These are phyloP conservation scores for Naja naja DNA, from an alignment of 2,113 vertebrate genomes.

Conservation along the genomic window DNA sequence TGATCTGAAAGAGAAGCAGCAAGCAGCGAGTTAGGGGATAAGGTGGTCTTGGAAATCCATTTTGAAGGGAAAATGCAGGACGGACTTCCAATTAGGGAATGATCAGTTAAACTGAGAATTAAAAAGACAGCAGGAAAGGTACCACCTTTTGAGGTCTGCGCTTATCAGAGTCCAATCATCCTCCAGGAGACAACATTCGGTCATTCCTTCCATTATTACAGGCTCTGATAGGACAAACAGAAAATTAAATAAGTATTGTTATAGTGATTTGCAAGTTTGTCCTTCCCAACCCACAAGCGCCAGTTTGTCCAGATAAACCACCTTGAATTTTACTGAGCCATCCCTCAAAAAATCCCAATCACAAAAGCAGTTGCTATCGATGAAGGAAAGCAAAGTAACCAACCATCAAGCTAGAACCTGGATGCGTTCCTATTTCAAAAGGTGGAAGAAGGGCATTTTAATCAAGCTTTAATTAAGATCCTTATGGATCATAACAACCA, in stretches of 20 bases:
- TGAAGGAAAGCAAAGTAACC: slow-evolving; percentile 52
- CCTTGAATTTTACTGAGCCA: neutral
- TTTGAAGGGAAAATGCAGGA: neutral
- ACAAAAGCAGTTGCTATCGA: slow-evolving; percentile 22
- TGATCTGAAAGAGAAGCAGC: slow-evolving; percentile 71
- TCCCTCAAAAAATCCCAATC: neutral
- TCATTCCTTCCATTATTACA: slow-evolving; percentile 89
- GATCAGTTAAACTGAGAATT: neutral
- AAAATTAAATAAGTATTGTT: neutral
- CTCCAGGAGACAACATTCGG: slow-evolving; percentile 82
- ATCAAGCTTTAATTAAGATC: slow-evolving; percentile 75
- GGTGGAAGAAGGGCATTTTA: slow-evolving; percentile 65
- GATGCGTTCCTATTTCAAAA: slow-evolving; percentile 54
- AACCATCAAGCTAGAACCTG: slow-evolving; percentile 50
- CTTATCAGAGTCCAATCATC: slow-evolving; percentile 93
- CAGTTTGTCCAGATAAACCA: neutral
- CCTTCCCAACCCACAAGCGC: neutral
- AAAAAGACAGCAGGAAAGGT: slow-evolving; percentile 2
- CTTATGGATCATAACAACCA: slow-evolving; percentile 68
- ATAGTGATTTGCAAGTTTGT: neutral
- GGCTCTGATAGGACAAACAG: slow-evolving; percentile 79
- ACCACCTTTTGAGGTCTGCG: slow-evolving; percentile 85
- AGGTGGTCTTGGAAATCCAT: neutral
- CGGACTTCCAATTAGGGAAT: neutral
- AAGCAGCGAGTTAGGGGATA: slow-evolving; percentile 49